phyloP scores from a whole-genome alignment of 2,113 vertebrate genomes.

The Coptodon bakossiorum region DNA sequence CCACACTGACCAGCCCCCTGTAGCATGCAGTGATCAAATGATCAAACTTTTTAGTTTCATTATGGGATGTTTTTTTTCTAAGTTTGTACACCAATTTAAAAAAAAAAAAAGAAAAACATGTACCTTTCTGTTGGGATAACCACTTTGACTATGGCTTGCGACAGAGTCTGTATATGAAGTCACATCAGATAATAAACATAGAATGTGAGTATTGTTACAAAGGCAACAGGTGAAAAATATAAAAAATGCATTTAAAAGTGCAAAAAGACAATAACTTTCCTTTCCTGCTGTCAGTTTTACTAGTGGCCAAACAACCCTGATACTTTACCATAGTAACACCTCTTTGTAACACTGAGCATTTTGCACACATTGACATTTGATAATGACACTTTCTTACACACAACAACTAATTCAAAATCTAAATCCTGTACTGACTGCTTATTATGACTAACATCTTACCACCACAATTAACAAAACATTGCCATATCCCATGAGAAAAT shows the following conservation, averaged over 20 bases:
- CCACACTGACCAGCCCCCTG: conserved; percentile 80
- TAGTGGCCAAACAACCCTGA: conserved; percentile 40
- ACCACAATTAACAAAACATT: conserved; percentile 36
- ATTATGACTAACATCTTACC: conserved; percentile 42
- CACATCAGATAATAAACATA: conserved; percentile 99
- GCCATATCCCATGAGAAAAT: conserved; percentile 28
- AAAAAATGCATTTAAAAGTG: conserved; percentile 94
- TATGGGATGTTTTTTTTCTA: conserved; percentile 87
- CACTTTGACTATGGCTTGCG: conserved; percentile 99
- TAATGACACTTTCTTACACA: conserved; percentile 22
- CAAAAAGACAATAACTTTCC: conserved; percentile 79
- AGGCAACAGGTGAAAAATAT: conserved; percentile 95
- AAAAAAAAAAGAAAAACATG: conserved; percentile 97
- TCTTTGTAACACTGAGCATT: conserved; percentile 4
- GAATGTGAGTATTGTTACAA: conserved; percentile 99
- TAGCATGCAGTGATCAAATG: conserved; percentile 73
- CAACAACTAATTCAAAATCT: background rate
- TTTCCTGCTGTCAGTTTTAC: conserved; percentile 83
- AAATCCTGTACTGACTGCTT: conserved; percentile 12
- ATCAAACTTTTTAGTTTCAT: conserved; percentile 73
- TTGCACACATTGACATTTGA: conserved; percentile 33
- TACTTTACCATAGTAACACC: conserved; percentile 27
- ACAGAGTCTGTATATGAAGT: conserved; percentile 99
- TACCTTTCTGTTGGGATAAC: conserved; percentile 99
- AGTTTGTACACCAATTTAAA: conserved; percentile 92